Evolutionary conservation across 2,888 invertebrate genomes (phyloP), one percentile per base, ranked within the genome.

Genomic region (Charanyca ferruginea): DNA sequence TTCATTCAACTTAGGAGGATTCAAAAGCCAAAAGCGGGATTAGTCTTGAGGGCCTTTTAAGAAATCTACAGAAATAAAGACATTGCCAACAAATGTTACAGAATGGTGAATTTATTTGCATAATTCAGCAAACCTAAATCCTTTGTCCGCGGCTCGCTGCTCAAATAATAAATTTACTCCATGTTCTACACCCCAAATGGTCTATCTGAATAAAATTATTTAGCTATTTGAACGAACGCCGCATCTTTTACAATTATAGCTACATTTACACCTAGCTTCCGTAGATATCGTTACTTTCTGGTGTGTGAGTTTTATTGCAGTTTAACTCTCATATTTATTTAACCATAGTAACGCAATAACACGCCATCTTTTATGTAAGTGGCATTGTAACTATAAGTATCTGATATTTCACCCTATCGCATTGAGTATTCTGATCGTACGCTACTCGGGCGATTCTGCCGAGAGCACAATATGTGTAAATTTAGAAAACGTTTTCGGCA

Each of bases 61-160:
- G 94, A 93, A 91, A 94, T 92, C 92, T 89, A 90, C 91, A 88
- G 90, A 94, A 94, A 94, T 94, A 94, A 94, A 94, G 94, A 93
- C 94, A 93, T 94, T 94, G 88, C 90, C 90, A 93, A 94, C 95
- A 95, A 95, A 94, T 95, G 95, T 95, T 94, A 94, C 95, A 93
- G 91, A 94, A 93, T 94, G 93, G 93, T 93, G 94, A 94, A 94
- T 94, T 94, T 94, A 95, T 95, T 95, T 95, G 94, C 94, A 94
- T 95, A 95, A 94, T 93, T 95, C 94, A 91, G 90, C 91, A 92
- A 94, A 93, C 91, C 93, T 91, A 91, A 94, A 94, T 93, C 94
- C 93, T 94, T 94, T 94, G 94, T 93, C 94, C 93, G 93, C 90
- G 85, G 89, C 88, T 89, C 89, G 89, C 87, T 90, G 89, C 89